Evolutionary conservation across 1,140 invertebrate species (phyloP), one percentile per base, ranked within the genome.

Genomic region (Yoshiicerus persimilis): DNA sequence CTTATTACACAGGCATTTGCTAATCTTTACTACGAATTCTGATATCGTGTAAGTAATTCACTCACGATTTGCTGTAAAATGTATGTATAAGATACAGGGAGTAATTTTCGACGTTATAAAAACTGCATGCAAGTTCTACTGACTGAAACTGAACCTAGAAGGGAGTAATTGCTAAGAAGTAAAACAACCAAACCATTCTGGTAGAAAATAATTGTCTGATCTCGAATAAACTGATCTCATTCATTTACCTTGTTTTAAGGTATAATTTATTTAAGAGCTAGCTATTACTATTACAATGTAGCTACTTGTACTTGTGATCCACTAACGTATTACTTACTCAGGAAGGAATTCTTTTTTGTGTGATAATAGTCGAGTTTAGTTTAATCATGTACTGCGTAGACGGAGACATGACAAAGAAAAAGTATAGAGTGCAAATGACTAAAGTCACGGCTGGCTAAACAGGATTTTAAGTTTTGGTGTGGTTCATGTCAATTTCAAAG

Each of bases 361-460:
- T n/a, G n/a, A n/a, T n/a, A n/a, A n/a, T n/a, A n/a, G n/a, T n/a
- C n/a, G n/a, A n/a, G n/a, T n/a, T n/a, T n/a, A n/a, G n/a, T n/a
- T n/a, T n/a, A n/a, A n/a, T n/a, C n/a, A n/a, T n/a, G n/a, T n/a
- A n/a, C n/a, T n/a, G n/a, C n/a, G n/a, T n/a, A 47, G 41, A 47
- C 41, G n/a, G 9, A 23, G 64, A 70, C 11, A 70, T 10, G 13
- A 11, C 27, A 13, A 11, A 32, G 8, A 13, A 70, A 70, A 5
- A 13, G 16, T 16, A 70, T 27, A 70, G 27, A 70, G 66, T 70
- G 66, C 75, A 80, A 80, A 80, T 80, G 16, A 8, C 34, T 6
- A 80, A 36, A 80, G 75, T 80, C 75, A 80, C 34, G 75, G 75
- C 32, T 80, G 75, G 75, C 16, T 80, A 80, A 80, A 80, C 75